Evolutionary conservation across 2,113 vertebrate species (phyloP), one percentile per base, ranked within the genome.

Genomic region (Sitta europaea): DNA sequence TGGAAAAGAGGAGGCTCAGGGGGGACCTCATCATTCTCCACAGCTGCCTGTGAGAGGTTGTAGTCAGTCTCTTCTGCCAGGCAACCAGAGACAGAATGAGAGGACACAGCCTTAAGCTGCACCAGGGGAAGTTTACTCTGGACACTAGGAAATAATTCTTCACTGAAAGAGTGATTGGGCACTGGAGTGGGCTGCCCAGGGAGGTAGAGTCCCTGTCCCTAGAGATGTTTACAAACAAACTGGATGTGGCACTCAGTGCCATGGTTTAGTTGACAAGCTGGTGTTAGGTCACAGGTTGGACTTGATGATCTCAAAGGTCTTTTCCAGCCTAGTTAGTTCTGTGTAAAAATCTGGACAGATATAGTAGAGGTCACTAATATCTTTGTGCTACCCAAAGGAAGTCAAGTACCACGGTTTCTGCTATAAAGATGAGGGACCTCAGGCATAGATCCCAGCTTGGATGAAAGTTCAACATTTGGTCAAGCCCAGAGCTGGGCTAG

Each of bases 141-240:
- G 18, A 43, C 22, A 43, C 31, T 9, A 67, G 22, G 17, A 67
- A 50, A 57, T n/a, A 42, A 42, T 31, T 50, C 43, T 50, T 58
- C 25, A 75, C 31, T 24, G 7, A 14, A 50, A 42, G 36, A 58
- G 25, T 31, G 51, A 50, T 5, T 36, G 9, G 31, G 25, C 36
- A 35, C 36, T 58, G 43, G 36, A 86, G 42, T 25, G 36, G 25
- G 36, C 36, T 50, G 31, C 31, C 22, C 35, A 51, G 61, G 22
- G 36, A 75, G 36, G 43, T 58, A 35, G n/a, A 54, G 28, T 19
- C 19, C 15, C 10, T 0, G 0, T 10, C 20, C 42, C 29, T 35
- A 31, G 21, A 66, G 31, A 24, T 22, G 35, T 36, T 58, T 9
- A 7, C 35, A 50, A 55, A 57, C 35, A 31, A 20, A 14, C 31